Base-by-base conservation (phyloP, 2,797 vertebrate species). In the Mustela erminea region DNA sequence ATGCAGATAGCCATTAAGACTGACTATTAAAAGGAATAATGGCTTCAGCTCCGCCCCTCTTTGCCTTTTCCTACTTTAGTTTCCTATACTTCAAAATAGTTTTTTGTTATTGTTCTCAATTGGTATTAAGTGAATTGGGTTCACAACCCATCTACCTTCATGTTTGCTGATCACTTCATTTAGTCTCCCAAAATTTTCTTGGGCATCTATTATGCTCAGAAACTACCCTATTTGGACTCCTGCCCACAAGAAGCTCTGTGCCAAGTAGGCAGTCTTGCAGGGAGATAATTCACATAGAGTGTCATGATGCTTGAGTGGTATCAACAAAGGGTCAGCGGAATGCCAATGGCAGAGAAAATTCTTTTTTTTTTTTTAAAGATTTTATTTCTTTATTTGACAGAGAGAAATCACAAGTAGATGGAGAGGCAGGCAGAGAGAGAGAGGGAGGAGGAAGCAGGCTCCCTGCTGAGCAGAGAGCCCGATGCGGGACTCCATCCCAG, bases 121-220 rank as follows among this genome's bases (percentile, higher is more conserved):
- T 74, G 66, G 12, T 9, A 81, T 84, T 94, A 54, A 60, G 58
- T 87, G 38, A 81, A 64, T 72, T 58, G 52, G 23, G 10, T 66
- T 89, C 74, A 64, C 20, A 83, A 87, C 5, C 35, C 27, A 32
- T 32, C 52, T 93, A 17, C 29, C 14, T 89, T 90, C 64, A 25
- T 56, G 8, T 46, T 89, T 95, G 84, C 52, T 54, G 54, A 70
- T 60, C 38, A 14, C 46, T 89, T 62, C 27, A 15, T 87, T 43
- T 95, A 60, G 60, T 84, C n/a, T 77, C n/a, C 52, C 64, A 46
- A 90, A 85, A 85, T 5, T 85, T 70, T 87, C 75, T 21, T 84
- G 29, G 92, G 84, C 5, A 75, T 75, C 15, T 38, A 52, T 64
- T 75, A 49, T 17, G 52, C 56, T 7, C n/a, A 92, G 20, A 93